Evolutionary conservation across 2,888 invertebrate genomes (phyloP), one percentile per base, ranked within the genome.

Genomic region (Watsonalla binaria): DNA sequence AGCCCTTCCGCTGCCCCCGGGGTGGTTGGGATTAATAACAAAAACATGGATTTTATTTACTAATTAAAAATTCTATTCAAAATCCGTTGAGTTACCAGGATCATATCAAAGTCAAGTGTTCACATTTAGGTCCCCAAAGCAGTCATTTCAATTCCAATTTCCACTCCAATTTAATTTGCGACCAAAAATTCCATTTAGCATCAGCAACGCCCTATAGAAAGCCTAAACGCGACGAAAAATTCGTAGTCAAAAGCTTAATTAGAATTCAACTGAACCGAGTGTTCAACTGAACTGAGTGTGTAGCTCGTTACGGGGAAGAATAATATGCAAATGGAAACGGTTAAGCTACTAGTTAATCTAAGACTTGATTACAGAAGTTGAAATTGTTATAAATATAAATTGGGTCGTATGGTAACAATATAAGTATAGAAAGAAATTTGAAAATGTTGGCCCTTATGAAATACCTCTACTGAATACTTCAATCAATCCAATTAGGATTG

Each of bases 241-340:
- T 72, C 66, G 57, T 68, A 57, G 58, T 59, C 63, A 76, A 78
- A 74, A 76, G 72, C 77, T 74, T 76, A 76, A 80, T 80, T 83
- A 78, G 70, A 78, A 80, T 78, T 68, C 66, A 72, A 70, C 68
- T 81, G 78, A 83, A 24, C 24, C 24, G 24, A 24, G 24, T 24
- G 24, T 24, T 24, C 24, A 78, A 80, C 78, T 68, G 66, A 72
- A 70, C 68, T 81, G 78, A 83, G 83, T 81, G 76, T 75, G 70
- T 66, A 66, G 66, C 74, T 78, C 77, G 74, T 78, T 78, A 78
- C 73, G 66, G 62, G 60, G 60, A 60, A 61, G 60, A 55, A 68
- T 58, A 56, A 54, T 54, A 56, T 5, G 54, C 58, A 57, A 57
- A 54, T 56, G 62, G 54, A 46, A 51, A 59, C 58, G 60, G 42